Evolutionary conservation across 2,888 invertebrate species (phyloP).

Genomic region (Tetranychus piercei): DNA sequence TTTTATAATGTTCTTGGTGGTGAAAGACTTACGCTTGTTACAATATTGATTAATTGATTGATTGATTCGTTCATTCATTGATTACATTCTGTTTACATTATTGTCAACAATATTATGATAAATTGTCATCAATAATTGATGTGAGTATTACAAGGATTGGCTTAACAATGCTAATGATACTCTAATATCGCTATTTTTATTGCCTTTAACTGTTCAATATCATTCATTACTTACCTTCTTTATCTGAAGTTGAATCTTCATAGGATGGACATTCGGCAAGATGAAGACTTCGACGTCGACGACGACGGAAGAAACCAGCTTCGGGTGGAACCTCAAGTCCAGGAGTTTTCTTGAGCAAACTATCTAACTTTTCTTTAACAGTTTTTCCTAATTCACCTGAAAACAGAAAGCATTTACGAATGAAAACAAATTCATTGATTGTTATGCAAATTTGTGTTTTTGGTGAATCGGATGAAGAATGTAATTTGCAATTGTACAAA

Average conservation of each 20-base stretch:
- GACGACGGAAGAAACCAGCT: background rate
- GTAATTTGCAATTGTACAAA: background rate
- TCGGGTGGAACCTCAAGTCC: conserved; percentile 3
- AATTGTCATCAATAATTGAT: background rate
- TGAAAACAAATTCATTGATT: too few relatives aligned
- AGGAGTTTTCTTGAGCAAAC: background rate
- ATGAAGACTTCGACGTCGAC: background rate
- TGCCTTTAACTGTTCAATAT: background rate
- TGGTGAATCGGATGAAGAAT: background rate
- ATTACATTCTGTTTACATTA: background rate
- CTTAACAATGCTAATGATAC: background rate
- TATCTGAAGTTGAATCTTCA: background rate
- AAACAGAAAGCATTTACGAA: background rate
- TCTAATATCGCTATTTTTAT: background rate
- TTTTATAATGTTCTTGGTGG: too few relatives aligned
- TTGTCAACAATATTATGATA: background rate
- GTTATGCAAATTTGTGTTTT: background rate
- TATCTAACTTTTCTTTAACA: background rate
- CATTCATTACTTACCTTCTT: conserved; percentile 1
- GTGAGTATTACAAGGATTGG: background rate
- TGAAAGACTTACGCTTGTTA: too few relatives aligned
- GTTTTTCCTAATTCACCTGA: conserved; percentile 2
- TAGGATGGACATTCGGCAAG: conserved; percentile 1
- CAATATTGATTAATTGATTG: too few relatives aligned
- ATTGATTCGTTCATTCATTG: background rate